phyloP scores from a whole-genome alignment of 2,113 vertebrate genomes.

The Rafetus swinhoei region DNA sequence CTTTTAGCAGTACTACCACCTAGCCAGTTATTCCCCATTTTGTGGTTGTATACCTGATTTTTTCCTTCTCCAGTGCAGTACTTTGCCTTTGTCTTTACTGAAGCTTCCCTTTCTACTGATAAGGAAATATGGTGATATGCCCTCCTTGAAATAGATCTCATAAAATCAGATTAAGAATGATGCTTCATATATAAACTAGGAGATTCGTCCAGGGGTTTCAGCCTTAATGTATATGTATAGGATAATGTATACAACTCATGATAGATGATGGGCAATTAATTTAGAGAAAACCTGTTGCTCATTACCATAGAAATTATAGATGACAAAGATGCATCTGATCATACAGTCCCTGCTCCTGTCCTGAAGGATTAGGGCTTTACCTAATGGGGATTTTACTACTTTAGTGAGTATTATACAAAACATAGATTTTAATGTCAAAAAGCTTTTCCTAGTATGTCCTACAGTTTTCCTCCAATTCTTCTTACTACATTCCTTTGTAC shows the following conservation, averaged over 20 bases:
- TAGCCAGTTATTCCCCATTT: too few relatives aligned
- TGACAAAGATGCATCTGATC: neutral
- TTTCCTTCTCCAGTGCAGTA: too few relatives aligned
- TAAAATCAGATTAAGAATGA: neutral
- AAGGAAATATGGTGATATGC: neutral
- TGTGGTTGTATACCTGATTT: too few relatives aligned
- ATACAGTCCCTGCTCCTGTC: neutral
- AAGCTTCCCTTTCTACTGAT: neutral
- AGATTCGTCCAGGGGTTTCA: neutral
- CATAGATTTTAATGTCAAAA: neutral
- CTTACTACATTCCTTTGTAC: neutral
- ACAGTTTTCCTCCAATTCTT: neutral
- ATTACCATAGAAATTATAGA: neutral
- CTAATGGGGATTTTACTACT: neutral
- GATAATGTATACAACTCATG: neutral
- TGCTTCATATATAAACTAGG: neutral
- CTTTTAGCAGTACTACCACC: too few relatives aligned
- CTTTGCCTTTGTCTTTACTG: too few relatives aligned
- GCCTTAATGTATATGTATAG: neutral
- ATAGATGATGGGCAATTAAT: neutral
- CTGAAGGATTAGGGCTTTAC: neutral
- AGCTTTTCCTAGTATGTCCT: neutral
- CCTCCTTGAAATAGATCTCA: neutral
- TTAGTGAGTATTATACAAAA: neutral
- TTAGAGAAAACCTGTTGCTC: neutral